phyloP scores from a whole-genome alignment of 2,888 invertebrate species.

The Pachymerium ferrugineum region DNA sequence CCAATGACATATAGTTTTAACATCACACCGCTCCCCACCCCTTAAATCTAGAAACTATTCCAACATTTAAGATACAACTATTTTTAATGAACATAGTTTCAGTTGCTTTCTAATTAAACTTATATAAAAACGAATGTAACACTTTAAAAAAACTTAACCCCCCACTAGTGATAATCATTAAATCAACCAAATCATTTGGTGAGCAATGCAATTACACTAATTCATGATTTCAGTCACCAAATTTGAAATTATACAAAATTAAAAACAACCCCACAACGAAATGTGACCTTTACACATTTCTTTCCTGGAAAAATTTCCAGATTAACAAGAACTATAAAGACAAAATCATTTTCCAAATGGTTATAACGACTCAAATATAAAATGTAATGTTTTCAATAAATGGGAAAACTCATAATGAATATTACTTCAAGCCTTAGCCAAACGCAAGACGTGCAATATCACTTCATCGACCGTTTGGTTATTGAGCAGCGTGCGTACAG shows the following conservation, averaged over 20 bases:
- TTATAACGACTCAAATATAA: neutral
- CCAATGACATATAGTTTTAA: too few relatives aligned
- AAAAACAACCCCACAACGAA: too few relatives aligned
- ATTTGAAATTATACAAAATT: too few relatives aligned
- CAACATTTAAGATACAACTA: too few relatives aligned
- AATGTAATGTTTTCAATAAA: neutral
- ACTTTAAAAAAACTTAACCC: neutral
- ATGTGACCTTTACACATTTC: too few relatives aligned
- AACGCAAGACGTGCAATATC: slow-evolving; percentile 67
- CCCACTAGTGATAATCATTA: neutral
- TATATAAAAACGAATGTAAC: neutral
- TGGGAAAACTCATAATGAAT: neutral
- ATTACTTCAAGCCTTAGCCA: slow-evolving; percentile 48
- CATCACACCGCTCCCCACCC: too few relatives aligned
- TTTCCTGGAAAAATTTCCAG: too few relatives aligned
- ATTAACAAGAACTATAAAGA: too few relatives aligned
- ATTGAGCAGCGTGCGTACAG: slow-evolving; percentile 70
- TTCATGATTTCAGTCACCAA: neutral
- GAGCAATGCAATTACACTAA: too few relatives aligned
- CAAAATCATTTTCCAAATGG: neutral
- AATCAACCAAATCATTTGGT: neutral
- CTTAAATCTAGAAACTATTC: too few relatives aligned
- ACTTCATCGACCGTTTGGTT: slow-evolving; percentile 85
- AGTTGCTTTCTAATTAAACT: neutral
- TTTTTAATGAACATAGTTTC: neutral